Conservation (phyloP, 2,888 invertebrate species). For the Helleia helle region DNA sequence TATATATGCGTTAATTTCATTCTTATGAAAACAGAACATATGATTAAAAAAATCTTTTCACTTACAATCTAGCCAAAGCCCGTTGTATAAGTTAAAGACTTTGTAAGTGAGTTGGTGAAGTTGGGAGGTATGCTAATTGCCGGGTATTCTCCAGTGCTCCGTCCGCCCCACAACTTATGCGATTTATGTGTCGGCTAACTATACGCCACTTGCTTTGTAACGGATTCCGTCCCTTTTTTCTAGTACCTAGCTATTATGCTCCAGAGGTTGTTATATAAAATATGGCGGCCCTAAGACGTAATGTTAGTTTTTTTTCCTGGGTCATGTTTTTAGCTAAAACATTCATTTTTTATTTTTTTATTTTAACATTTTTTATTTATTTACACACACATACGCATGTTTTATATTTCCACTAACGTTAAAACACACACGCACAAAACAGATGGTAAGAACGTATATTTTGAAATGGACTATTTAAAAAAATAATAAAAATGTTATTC, state of each 20-base stretch:
- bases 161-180: conserved; percentile 13
- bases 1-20: too few relatives aligned
- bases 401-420: too few relatives aligned
- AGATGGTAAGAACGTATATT: too few relatives aligned
- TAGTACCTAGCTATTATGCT: not conserved
- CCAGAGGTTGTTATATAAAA: not conserved
- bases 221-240: conserved; percentile 7
- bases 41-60: not conserved
- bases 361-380: too few relatives aligned
- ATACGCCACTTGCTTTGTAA: conserved; percentile 15
- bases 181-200: conserved; percentile 16
- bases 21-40: too few relatives aligned
- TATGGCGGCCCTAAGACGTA: not conserved
- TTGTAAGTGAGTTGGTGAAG: conserved; percentile 6
- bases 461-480: too few relatives aligned
- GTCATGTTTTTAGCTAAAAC: too few relatives aligned
- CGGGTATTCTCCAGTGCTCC: conserved; percentile 1
- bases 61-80: not conserved
- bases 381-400: too few relatives aligned
- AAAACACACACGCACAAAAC: too few relatives aligned
- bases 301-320: too few relatives aligned
- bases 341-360: too few relatives aligned
- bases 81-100: conserved; percentile 2
- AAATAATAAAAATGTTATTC: too few relatives aligned
- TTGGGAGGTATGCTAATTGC: conserved; percentile 17